A percentile compares a stretch with the other conserved stretches of the same genome.
Evolutionary conservation across 2,797 vertebrate genomes (phyloP).

Genomic region (Pelodytes ibericus): DNA sequence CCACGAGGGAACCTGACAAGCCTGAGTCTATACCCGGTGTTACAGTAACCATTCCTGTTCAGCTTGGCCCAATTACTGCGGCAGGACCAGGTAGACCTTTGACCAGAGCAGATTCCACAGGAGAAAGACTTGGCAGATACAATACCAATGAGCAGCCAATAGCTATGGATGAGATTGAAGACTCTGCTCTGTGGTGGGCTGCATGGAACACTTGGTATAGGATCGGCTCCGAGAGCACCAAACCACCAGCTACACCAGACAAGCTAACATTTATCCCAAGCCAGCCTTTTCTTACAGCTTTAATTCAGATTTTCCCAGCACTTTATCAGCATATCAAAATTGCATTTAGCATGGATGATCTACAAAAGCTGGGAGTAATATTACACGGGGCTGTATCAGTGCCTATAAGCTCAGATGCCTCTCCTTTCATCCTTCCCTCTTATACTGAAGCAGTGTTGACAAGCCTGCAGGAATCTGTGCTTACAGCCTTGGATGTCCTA

Average conservation of each 20-base stretch:
- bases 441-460: conserved; percentile 97
- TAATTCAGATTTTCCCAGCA: conserved; percentile 97
- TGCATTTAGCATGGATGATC: conserved; percentile 96
- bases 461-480: conserved; percentile 94
- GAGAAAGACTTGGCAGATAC: conserved; percentile 86
- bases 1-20: conserved; percentile 86
- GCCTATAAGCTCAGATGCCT: conserved; percentile 97
- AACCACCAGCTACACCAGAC: conserved; percentile 83
- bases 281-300: conserved; percentile 96
- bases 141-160: conserved; percentile 76
- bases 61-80: conserved; percentile 84
- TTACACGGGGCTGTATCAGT: conserved; percentile 94
- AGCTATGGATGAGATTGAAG: conserved; percentile 86
- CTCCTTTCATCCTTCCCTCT: conserved; percentile 96
- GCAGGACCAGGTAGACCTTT: conserved; percentile 87
- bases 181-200: conserved; percentile 95
- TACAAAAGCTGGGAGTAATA: conserved; percentile 92
- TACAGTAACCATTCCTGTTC: conserved; percentile 85
- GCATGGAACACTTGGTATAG: conserved; percentile 97
- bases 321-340: conserved; percentile 96
- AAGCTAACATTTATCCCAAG: conserved; percentile 95
- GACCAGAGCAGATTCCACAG: conserved; percentile 89
- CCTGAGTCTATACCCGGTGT: conserved; percentile 86
- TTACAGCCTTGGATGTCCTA: conserved; percentile 92
- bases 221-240: conserved; percentile 95